phyloP scores from a whole-genome alignment of 2,888 invertebrate species.

The Pachydiplax longipennis region DNA sequence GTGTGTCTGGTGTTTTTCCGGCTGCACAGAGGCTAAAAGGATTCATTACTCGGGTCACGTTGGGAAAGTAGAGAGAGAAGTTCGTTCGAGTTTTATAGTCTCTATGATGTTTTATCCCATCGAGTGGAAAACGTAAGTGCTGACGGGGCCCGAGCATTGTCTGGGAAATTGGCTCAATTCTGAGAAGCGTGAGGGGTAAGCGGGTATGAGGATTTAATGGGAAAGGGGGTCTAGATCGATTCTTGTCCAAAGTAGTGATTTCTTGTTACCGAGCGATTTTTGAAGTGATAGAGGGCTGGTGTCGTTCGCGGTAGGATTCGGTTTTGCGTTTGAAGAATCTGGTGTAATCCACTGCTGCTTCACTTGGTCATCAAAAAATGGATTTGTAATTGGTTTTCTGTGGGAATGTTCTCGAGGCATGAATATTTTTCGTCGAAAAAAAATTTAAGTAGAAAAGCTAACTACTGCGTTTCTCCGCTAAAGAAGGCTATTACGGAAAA shows the following conservation, averaged over 20 bases:
- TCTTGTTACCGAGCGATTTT: not conserved
- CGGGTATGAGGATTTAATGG: not conserved
- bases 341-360: too few relatives aligned
- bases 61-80: not conserved
- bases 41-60: constrained; percentile 16
- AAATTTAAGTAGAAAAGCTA: too few relatives aligned
- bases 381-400: too few relatives aligned
- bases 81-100: not conserved
- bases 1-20: too few relatives aligned
- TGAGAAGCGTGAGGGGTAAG: not conserved
- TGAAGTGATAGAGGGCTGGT: too few relatives aligned
- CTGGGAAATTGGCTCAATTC: constrained; percentile 34
- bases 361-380: too few relatives aligned
- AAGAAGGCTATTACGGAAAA: too few relatives aligned
- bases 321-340: too few relatives aligned
- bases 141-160: constrained; percentile 19
- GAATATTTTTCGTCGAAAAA: too few relatives aligned
- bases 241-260: not conserved
- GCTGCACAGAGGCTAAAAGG: not conserved
- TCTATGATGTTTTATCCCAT: constrained; percentile 28
- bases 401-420: too few relatives aligned
- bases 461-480: too few relatives aligned
- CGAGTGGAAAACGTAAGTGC: constrained; percentile 38
- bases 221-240: constrained; percentile 13
- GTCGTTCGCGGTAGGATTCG: too few relatives aligned